Evolutionary conservation across 1,140 invertebrate genomes (phyloP).

Genomic region (Rhagoletis pomonella): DNA sequence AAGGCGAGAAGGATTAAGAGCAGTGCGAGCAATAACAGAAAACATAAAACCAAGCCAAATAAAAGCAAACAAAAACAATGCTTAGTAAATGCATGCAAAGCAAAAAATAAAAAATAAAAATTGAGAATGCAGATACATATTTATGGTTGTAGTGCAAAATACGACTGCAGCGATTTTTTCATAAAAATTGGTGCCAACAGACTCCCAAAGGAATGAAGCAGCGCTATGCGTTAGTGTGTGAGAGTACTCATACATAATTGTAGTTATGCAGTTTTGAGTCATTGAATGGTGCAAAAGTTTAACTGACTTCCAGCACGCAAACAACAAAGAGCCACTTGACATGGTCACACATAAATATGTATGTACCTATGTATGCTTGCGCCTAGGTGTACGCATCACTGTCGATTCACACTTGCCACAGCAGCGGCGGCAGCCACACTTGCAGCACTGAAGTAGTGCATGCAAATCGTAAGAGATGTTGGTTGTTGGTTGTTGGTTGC

Average conservation of each 20-base stretch:
- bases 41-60: background rate
- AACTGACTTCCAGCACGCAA: background rate
- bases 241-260: too few species aligned
- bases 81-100: too few species aligned
- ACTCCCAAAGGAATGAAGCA: constrained; percentile 1
- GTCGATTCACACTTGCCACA: constrained; percentile 16
- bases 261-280: constrained; percentile 17
- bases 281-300: constrained; percentile 33
- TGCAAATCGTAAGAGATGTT: background rate
- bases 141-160: background rate
- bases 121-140: too few species aligned
- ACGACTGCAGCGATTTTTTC: background rate
- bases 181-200: background rate
- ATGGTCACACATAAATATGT: background rate
- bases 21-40: too few species aligned
- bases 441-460: background rate
- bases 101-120: too few species aligned
- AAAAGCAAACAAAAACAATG: background rate
- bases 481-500: background rate
- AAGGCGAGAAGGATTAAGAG: background rate
- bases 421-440: background rate
- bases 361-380: background rate
- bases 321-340: background rate
- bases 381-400: background rate
- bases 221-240: background rate